phyloP scores from a whole-genome alignment of 2,113 vertebrate genomes.

The Pseudorectes ferrugineus region DNA sequence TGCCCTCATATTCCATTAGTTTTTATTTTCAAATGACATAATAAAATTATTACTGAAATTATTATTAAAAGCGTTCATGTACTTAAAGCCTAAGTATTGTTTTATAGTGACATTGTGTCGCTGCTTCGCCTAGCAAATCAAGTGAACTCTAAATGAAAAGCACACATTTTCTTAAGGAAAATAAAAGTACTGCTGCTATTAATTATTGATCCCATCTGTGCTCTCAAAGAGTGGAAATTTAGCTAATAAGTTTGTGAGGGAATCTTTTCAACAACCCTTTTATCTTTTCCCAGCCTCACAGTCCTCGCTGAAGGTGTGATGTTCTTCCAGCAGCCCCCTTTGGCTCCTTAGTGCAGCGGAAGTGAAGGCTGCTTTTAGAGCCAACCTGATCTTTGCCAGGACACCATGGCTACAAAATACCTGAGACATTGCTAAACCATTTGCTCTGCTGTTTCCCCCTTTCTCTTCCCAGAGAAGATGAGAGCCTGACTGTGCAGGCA shows the following conservation, averaged over 20 bases:
- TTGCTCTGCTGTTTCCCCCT: not conserved
- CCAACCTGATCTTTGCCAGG: not conserved
- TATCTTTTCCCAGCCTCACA: not conserved
- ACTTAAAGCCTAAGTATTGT: not conserved
- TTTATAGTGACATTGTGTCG: not conserved
- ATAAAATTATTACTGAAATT: not conserved
- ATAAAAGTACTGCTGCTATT: not conserved
- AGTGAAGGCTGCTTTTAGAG: not conserved
- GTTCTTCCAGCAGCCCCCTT: not conserved
- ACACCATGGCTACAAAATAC: not conserved
- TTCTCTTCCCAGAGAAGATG: not conserved
- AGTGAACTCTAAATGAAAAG: not conserved
- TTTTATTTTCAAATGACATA: not conserved
- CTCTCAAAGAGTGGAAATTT: not conserved
- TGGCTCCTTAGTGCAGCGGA: not conserved
- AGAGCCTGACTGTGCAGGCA: not conserved
- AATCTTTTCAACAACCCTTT: not conserved
- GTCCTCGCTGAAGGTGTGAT: not conserved
- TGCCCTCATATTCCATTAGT: not conserved
- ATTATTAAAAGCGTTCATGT: not conserved
- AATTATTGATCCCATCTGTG: not conserved
- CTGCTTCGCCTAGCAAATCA: accelerated
- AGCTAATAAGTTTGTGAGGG: not conserved
- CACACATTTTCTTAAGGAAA: not conserved
- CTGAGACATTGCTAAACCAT: not conserved